Conservation (phyloP, 1,140 invertebrate genomes). For the Hermetia illucens region DNA sequence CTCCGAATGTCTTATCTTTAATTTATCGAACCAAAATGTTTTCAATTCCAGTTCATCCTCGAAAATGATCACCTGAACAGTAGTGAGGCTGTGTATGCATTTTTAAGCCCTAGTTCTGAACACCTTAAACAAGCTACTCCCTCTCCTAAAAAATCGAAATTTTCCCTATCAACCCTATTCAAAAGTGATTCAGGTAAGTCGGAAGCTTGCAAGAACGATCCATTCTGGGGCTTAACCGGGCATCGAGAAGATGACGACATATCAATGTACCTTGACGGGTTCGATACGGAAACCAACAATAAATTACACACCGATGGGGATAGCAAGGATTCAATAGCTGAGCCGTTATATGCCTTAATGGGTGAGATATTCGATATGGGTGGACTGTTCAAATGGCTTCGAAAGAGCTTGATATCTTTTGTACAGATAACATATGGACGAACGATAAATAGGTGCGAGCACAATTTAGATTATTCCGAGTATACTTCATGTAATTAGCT, state of each 20-base stretch:
- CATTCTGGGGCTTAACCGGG: slow-evolving; percentile 20
- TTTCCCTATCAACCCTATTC: slow-evolving; percentile 72
- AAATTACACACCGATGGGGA: slow-evolving; percentile 39
- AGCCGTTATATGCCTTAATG: slow-evolving; percentile 71
- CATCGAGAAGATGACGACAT: slow-evolving; percentile 51
- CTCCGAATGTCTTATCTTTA: neutral
- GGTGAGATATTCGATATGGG: slow-evolving; percentile 81
- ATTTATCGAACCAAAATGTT: neutral
- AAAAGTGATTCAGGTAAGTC: slow-evolving; percentile 47
- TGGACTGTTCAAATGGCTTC: slow-evolving; percentile 73
- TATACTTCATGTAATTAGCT: slow-evolving; percentile 1
- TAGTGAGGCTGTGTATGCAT: slow-evolving; percentile 77
- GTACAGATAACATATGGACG: slow-evolving; percentile 84
- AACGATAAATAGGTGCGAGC: slow-evolving; percentile 79
- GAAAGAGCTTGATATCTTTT: slow-evolving; percentile 77
- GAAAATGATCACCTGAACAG: slow-evolving; percentile 75
- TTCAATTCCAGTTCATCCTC: slow-evolving; percentile 54
- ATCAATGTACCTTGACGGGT: slow-evolving; percentile 50
- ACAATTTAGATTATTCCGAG: no score
- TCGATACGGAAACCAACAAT: slow-evolving; percentile 31
- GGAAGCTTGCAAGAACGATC: slow-evolving; percentile 18
- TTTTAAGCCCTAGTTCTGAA: slow-evolving; percentile 78
- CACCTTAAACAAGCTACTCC: slow-evolving; percentile 63
- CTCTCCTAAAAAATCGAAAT: slow-evolving; percentile 65
- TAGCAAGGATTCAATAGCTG: slow-evolving; percentile 69